Conservation (phyloP, 2,113 vertebrate genomes). For the Chamaea fasciata region DNA sequence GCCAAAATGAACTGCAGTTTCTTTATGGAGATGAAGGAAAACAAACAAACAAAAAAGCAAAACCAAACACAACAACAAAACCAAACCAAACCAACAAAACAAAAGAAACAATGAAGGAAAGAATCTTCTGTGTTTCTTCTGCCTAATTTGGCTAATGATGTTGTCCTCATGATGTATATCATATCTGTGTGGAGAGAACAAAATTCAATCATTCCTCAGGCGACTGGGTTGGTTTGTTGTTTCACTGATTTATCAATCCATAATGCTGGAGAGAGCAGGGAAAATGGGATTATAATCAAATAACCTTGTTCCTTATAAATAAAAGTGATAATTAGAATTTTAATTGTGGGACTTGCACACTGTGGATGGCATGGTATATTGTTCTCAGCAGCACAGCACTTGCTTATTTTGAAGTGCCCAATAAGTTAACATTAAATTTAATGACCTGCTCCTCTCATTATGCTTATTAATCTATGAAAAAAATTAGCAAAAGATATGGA, state of each 20-base stretch:
- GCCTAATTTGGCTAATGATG: not conserved
- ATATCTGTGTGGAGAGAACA: not conserved
- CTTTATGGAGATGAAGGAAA: not conserved
- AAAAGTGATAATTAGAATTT: slow-evolving; percentile 47
- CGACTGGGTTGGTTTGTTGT: not conserved
- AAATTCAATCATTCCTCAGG: slow-evolving; percentile 22
- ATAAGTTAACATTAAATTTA: not conserved
- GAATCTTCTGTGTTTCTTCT: not conserved
- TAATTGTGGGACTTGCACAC: not conserved
- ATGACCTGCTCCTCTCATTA: not conserved
- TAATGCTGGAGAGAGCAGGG: not conserved
- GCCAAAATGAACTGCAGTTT: not conserved
- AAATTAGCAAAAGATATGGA: not conserved
- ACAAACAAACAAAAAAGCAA: no score
- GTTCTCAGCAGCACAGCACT: not conserved
- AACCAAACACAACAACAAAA: not conserved
- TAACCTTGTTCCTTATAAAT: slow-evolving; percentile 25
- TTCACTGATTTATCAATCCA: not conserved
- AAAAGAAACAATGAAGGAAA: not conserved
- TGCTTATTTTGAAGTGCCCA: not conserved
- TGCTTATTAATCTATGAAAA: not conserved
- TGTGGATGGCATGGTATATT: not conserved
- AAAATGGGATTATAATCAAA: slow-evolving; percentile 46
- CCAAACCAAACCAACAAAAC: no score
- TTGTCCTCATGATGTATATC: not conserved